Evolutionary conservation across 2,113 vertebrate genomes (phyloP).

Genomic region (Piprites chloris): DNA sequence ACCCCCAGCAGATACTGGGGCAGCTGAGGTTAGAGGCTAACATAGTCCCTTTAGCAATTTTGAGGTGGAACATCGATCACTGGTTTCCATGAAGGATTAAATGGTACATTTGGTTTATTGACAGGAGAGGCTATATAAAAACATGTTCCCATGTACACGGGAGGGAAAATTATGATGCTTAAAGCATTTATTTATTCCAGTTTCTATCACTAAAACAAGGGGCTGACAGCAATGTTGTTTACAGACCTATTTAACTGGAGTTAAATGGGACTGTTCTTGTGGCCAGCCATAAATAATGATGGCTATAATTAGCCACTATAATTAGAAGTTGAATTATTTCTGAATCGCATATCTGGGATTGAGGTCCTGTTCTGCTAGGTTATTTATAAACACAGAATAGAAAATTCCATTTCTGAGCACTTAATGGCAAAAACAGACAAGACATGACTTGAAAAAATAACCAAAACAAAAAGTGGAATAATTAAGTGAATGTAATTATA

Average conservation of each 20-base stretch:
- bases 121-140: not conserved
- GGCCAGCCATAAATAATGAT: not conserved
- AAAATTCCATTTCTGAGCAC: not conserved
- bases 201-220: not conserved
- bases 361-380: not conserved
- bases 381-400: not conserved
- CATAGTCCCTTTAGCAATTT: not conserved
- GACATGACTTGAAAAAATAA: not conserved
- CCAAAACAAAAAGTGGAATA: not conserved
- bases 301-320: too few species aligned
- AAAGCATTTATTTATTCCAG: not conserved
- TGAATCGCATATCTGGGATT: not conserved
- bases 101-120: not conserved
- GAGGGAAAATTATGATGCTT: not conserved
- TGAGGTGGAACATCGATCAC: not conserved
- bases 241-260: not conserved
- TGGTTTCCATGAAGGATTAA: not conserved
- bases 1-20: conserved; percentile 45
- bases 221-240: not conserved
- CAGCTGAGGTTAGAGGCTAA: conserved; percentile 50
- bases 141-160: not conserved
- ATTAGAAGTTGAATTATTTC: not conserved
- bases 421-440: not conserved
- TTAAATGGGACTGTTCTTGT: not conserved
- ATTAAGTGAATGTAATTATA: not conserved